Base-by-base conservation (phyloP, 2,888 invertebrate genomes). In the Schizaphis graminum region DNA sequence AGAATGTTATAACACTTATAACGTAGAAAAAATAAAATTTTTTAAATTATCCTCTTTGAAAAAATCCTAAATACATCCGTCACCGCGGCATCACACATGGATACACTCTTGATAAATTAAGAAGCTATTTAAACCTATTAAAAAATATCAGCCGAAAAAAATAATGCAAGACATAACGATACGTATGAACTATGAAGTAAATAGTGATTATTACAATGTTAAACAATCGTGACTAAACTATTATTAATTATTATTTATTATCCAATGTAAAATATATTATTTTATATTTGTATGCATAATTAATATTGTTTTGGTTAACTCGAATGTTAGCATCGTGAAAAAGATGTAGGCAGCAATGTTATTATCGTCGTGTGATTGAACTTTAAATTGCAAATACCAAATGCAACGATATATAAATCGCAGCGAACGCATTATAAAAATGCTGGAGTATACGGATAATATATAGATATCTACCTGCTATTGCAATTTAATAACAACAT, bases 331-430 rank as follows among this genome's bases (percentile, higher is more conserved):
- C 24, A 77, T 35, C 21, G 35, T 77, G 35, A 77, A 77, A 77
- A 77, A 21, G 35, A 77, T 35, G 77, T 77, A 35, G 77, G 77
- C 77, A 77, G 77, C 35, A 8, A 77, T 77, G 21, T 77, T 35
- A 77, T 77, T 77, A 77, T 35, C 77, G 21, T 77, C 77, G 77
- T 77, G 77, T 77, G 77, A 41, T 77, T 77, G 35, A 77, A 77
- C 77, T 77, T 77, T 77, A 77, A 35, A 77, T 41, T 35, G 77
- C 77, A 77, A 77, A 77, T 77, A 77, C 77, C 3, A 35, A 77
- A 21, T 35, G 77, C 77, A 21, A 77, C 21, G 35, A 77, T 35
- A 77, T 35, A 77, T 35, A 77, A 77, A 77, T 77, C 35, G 77
- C 77, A 77, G 21, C 8, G 21, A 77, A 77, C 77, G 77, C 77